Evolutionary conservation across 2,797 vertebrate species (phyloP).

Genomic region (Diplodus puntazzo): DNA sequence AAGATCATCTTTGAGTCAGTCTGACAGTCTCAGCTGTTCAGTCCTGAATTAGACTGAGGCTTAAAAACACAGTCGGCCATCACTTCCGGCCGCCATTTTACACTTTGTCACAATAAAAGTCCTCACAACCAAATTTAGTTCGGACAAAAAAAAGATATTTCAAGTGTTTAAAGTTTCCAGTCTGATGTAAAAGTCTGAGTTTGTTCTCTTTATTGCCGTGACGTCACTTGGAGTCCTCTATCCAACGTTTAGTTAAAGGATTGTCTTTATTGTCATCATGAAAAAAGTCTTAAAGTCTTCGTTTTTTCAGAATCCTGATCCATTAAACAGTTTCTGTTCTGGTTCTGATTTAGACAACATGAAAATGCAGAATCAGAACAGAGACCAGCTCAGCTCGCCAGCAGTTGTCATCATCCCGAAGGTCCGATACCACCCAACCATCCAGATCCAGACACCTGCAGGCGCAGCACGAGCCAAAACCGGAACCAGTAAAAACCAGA

Average conservation of each 20-base stretch:
- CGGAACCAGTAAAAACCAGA: constrained; percentile 7
- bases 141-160: no score
- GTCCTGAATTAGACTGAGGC: neutral
- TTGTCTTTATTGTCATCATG: no score
- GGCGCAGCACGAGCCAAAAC: neutral
- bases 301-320: no score
- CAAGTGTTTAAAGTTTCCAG: no score
- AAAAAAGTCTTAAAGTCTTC: no score
- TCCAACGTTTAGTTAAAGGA: no score
- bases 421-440: constrained; percentile 67
- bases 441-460: constrained; percentile 16
- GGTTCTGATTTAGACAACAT: neutral
- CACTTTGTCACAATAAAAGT: constrained; percentile 17
- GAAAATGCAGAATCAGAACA: constrained; percentile 20
- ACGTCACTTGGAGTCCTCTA: no score
- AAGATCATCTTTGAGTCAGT: no score
- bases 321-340: neutral
- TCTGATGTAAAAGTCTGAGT: no score
- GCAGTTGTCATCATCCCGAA: constrained; percentile 26
- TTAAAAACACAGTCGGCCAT: neutral
- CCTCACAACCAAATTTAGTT: no score
- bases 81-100: neutral
- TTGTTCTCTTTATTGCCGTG: no score
- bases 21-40: neutral
- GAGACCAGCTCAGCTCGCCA: neutral